Base-by-base conservation (phyloP, 2,113 vertebrate genomes). In the Plestiodon gilberti region DNA sequence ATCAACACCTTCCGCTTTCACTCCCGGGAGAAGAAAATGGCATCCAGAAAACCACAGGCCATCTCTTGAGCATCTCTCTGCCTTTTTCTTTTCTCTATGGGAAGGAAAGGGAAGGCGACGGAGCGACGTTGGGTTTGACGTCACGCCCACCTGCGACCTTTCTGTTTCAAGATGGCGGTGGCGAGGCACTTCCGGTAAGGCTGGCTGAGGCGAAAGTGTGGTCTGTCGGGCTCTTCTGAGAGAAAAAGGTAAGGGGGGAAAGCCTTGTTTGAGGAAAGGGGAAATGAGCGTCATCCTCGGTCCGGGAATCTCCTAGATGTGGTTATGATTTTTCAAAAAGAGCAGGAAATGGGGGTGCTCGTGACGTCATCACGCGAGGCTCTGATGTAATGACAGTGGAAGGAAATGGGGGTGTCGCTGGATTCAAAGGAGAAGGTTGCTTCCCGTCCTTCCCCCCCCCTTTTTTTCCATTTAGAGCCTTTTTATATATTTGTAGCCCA, bases 161-260 rank as follows among this genome's bases (percentile, higher is more conserved):
- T 40, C 33, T 9, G 35, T 11, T 62, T 7, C 78, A 87, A 87
- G 85, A 87, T 87, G 85, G 85, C 85, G 69, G 22, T 40, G 5
- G 14, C 4, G 2, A 1, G 28, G 1, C 1, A 4, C 55, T 86
- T 35, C 38, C 38, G 65, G 77, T 86, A 23, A 62, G 28, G 65
- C 3, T 17, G 65, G 35, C 3, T 8, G 9, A 13, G 3, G 33
- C 1, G 38, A 4, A 75, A 8, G 2, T 17, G 38, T 30, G 28
- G 8, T 64, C n/a, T 25, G 17, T 25, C 25, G 59, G 40, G 0
- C 23, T 3, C 40, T 9, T 22, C 55, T 3, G 28, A 55, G 33
- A 3, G 25, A 28, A 6, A 2, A 13, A 78, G 3, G 0, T 4
- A 20, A 1, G 4, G 14, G 43, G 76, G 84, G 57, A n/a, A 79